Evolutionary conservation across 2,888 invertebrate species (phyloP), one percentile per base, ranked within the genome.

Genomic region (Melolontha melolontha): DNA sequence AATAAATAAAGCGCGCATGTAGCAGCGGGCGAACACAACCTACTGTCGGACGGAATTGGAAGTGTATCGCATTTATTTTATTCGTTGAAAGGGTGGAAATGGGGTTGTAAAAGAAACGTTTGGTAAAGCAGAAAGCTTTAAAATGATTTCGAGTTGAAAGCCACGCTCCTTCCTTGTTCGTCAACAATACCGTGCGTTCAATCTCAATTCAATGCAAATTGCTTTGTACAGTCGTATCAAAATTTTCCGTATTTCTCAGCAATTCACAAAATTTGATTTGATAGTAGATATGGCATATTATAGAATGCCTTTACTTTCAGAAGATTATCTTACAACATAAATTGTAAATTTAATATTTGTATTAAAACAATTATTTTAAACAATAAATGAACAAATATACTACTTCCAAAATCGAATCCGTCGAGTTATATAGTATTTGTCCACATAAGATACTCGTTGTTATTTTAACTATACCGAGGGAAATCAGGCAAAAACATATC

Each of bases 121-220:
- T 79, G 76, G 75, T 73, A 73, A 75, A 74, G 75, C 73, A 75
- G 76, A 79, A 75, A 75, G 76, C 77, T 79, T 77, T 79, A 78
- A 78, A 79, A 77, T 75, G 77, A 78, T 78, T 78, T 76, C 75
- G 71, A 75, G 72, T 75, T 79, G 75, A 80, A 79, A 80, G 80
- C 80, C 80, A 80, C 79, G 79, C 79, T 77, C 76, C 79, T 80
- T 79, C 77, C 79, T 79, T 79, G 79, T 80, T 76, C 75, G 72
- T 72, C 74, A 73, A 78, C 78, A 79, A 80, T 79, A 76, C 78
- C 73, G 70, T 64, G 73, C 73, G 71, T 75, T 76, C 76, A 74
- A 78, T 78, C 75, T 78, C 79, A 75, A 78, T 78, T 78, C 75
- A 74, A 80, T 80, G 79, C 80, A 80, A 80, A 80, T 80, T 79